Evolutionary conservation across 2,797 vertebrate genomes (phyloP).

Genomic region (Rhodeus uyekii): DNA sequence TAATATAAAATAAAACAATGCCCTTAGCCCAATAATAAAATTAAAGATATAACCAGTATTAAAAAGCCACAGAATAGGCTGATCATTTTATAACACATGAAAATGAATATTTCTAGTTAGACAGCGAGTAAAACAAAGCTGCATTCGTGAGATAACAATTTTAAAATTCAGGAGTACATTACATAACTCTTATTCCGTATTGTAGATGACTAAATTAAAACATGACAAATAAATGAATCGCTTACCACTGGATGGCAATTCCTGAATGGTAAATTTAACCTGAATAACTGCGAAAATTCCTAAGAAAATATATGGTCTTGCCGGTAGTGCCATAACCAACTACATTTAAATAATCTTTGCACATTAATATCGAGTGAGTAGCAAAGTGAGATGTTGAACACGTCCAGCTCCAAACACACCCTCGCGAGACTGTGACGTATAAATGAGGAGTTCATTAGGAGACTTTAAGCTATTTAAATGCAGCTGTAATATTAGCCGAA

Average conservation of each 20-base stretch:
- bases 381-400: background rate
- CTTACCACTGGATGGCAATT: conserved; percentile 64
- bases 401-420: background rate
- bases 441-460: background rate
- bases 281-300: conserved; percentile 63
- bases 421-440: background rate
- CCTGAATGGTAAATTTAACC: conserved; percentile 56
- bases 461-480: too few species aligned
- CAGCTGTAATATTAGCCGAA: background rate
- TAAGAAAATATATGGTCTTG: conserved; percentile 54
- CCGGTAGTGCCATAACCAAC: conserved; percentile 35
- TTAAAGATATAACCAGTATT: background rate
- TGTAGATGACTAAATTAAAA: background rate
- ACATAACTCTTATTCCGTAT: background rate
- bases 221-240: background rate
- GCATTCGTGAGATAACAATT: background rate
- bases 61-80: background rate
- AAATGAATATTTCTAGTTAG: background rate
- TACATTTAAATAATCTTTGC: background rate
- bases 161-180: background rate
- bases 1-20: background rate
- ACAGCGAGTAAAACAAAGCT: background rate
- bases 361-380: background rate
- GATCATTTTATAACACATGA: background rate
- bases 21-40: background rate